phyloP scores from a whole-genome alignment of 1,140 invertebrate species.

The Aphis gossypii region DNA sequence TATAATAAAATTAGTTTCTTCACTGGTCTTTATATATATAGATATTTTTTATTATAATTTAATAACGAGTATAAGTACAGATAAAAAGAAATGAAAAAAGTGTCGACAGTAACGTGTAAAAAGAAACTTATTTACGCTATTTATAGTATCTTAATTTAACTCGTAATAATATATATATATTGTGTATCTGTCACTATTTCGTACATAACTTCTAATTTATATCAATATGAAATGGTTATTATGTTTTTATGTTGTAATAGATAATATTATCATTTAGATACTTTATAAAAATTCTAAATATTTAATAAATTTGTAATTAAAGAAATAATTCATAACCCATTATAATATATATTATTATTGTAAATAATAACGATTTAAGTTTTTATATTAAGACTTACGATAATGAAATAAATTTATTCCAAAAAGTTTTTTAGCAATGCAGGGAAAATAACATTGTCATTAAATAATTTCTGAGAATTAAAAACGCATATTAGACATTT shows the following conservation, averaged over 20 bases:
- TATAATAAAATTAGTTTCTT: conserved; percentile 53
- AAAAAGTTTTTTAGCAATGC: too few relatives aligned
- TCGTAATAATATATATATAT: background rate
- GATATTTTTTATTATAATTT: conserved; percentile 33
- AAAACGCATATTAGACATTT: too few relatives aligned
- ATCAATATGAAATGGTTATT: background rate
- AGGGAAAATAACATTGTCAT: too few relatives aligned
- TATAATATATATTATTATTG: background rate
- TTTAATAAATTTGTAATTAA: background rate
- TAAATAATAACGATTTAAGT: background rate
- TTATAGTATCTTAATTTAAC: conserved; percentile 25
- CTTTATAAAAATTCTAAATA: background rate
- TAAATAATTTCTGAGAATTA: too few relatives aligned
- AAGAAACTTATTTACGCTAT: conserved; percentile 37
- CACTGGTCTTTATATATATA: background rate
- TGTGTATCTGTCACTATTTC: background rate
- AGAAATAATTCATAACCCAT: background rate
- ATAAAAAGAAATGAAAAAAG: conserved; percentile 14
- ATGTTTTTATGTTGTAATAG: background rate
- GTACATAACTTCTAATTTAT: background rate
- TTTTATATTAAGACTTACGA: background rate
- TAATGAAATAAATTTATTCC: background rate
- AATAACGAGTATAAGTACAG: conserved; percentile 11
- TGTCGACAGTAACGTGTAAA: background rate
- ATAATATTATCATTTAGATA: background rate